Percentiles rank a stretch among this genome's conserved stretches.
These are phyloP conservation scores for Leistus spinibarbis DNA, from an alignment of 2,888 invertebrate genomes.

Conservation along the genomic window DNA sequence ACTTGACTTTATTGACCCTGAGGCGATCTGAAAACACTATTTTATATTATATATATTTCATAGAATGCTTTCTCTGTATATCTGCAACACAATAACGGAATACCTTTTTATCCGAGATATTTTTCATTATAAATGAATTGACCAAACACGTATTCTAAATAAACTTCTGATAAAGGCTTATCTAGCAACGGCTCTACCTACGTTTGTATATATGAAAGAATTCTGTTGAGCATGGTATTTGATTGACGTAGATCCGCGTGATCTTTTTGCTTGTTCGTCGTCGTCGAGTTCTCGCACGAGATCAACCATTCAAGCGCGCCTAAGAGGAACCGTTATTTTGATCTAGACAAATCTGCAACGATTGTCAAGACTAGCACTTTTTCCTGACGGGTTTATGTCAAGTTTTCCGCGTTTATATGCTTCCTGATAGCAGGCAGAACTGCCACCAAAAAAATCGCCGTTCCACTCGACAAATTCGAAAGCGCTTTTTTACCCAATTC, in stretches of 20 bases:
- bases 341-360: background rate
- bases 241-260: background rate
- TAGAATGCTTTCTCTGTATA: too few species aligned
- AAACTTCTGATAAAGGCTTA: too few species aligned
- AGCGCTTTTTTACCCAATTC: background rate
- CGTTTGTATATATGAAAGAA: conserved; percentile 10
- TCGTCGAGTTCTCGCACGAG: background rate
- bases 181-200: too few species aligned
- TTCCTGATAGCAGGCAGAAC: background rate
- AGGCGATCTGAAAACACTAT: too few species aligned
- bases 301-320: background rate
- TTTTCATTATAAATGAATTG: too few species aligned
- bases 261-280: background rate
- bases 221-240: background rate
- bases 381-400: background rate
- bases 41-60: too few species aligned
- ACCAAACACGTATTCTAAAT: too few species aligned
- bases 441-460: background rate
- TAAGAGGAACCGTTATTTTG: background rate
- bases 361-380: background rate
- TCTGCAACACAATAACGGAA: too few species aligned
- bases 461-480: background rate
- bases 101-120: too few species aligned
- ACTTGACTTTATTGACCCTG: too few species aligned
- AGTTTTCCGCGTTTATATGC: background rate